These are phyloP conservation scores for Hybos culiciformis DNA, from an alignment of 2,888 invertebrate genomes.

Conservation along the genomic window DNA sequence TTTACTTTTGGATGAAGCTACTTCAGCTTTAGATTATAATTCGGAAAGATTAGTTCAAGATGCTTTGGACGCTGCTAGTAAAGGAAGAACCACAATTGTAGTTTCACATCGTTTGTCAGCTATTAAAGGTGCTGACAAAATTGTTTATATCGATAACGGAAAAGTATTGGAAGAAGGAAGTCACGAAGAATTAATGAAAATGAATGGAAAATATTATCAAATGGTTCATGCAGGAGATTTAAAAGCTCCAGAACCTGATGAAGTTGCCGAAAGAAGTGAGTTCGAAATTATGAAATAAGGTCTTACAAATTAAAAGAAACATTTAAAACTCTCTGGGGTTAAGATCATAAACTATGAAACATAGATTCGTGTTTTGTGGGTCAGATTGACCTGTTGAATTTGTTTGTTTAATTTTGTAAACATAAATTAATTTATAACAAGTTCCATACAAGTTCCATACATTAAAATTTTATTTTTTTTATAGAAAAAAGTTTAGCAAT, in stretches of 20 bases:
- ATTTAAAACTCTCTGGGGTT: too few relatives aligned
- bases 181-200: conserved; percentile 50
- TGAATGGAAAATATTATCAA: conserved; percentile 49
- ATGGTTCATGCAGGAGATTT: conserved; percentile 39
- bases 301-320: too few relatives aligned
- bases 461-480: conserved; percentile 1
- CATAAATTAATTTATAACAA: too few relatives aligned
- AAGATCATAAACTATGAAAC: too few relatives aligned
- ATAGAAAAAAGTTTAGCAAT: conserved; percentile 26
- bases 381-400: too few relatives aligned
- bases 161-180: conserved; percentile 55
- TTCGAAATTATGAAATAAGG: too few relatives aligned
- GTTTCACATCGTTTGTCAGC: conserved; percentile 59
- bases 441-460: too few relatives aligned
- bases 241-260: conserved; percentile 15
- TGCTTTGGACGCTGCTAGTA: conserved; percentile 61
- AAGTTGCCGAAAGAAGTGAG: conserved; percentile 10
- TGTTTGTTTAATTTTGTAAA: too few relatives aligned
- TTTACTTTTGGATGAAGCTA: conserved; percentile 64
- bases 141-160: conserved; percentile 56
- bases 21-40: conserved; percentile 66
- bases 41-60: conserved; percentile 67
- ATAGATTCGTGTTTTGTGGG: too few relatives aligned
- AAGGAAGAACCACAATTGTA: conserved; percentile 57
- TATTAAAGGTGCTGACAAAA: conserved; percentile 53